Percentiles rank a stretch among this genome's conserved stretches.
Conservation (phyloP, 2,797 vertebrate genomes). For the Lutjanus argentimaculatus region DNA sequence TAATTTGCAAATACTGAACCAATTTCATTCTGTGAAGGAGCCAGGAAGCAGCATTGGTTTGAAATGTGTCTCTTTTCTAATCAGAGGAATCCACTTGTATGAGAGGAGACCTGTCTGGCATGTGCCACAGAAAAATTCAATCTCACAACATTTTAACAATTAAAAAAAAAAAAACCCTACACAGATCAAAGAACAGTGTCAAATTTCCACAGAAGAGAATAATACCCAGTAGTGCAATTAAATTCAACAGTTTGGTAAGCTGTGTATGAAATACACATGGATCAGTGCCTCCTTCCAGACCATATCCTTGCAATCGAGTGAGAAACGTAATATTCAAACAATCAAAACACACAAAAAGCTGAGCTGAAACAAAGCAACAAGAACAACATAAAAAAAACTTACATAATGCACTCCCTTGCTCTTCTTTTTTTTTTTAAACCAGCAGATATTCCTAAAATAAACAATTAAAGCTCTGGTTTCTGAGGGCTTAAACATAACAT, state of each 20-base stretch:
- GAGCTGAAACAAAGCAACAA: conserved; percentile 51
- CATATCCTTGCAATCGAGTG: conserved; percentile 70
- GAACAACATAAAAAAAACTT: conserved; percentile 1
- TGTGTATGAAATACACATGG: conserved; percentile 82
- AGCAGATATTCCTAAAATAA: conserved; percentile 67
- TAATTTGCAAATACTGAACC: conserved; percentile 42
- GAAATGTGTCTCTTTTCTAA: conserved; percentile 45
- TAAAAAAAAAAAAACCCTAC: conserved; percentile 39
- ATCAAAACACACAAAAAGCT: conserved; percentile 56
- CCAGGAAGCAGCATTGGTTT: conserved; percentile 43
- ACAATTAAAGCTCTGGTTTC: conserved; percentile 81
- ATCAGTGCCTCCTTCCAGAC: conserved; percentile 81
- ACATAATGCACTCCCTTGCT: conserved; percentile 47
- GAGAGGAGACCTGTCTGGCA: conserved; percentile 53
- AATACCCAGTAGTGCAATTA: conserved; percentile 88
- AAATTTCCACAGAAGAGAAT: conserved; percentile 75
- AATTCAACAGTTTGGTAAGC: conserved; percentile 85
- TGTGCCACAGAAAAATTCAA: conserved; percentile 66
- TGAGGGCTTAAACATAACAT: conserved; percentile 69
- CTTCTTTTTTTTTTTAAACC: conserved; percentile 26
- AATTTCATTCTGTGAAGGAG: conserved; percentile 47
- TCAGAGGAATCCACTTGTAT: conserved; percentile 39
- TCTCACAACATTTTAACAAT: conserved; percentile 76
- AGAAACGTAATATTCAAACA: conserved; percentile 62
- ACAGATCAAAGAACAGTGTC: conserved; percentile 70